A percentile compares a stretch with the other conserved stretches of the same genome.
Conservation (phyloP, 2,113 vertebrate genomes). For the Sialia sialis region DNA sequence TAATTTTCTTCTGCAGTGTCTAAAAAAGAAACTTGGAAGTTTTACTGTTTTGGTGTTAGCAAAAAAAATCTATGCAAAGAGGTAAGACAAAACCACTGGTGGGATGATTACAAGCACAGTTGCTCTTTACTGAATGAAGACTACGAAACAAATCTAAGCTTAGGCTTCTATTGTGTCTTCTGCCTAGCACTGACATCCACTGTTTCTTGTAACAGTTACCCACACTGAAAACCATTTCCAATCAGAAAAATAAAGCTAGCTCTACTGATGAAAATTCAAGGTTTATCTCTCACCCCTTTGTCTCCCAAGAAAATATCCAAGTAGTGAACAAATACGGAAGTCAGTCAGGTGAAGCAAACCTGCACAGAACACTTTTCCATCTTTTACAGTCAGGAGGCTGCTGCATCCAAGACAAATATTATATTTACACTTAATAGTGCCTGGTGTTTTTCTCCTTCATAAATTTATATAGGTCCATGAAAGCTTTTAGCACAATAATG, state of each 20-base stretch:
- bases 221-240: rapidly evolving
- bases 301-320: not conserved
- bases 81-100: not conserved
- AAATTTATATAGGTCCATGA: not conserved
- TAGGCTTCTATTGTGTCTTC: not conserved
- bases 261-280: not conserved
- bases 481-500: not conserved
- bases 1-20: not conserved
- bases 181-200: not conserved
- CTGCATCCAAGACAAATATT: not conserved
- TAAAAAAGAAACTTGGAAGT: not conserved
- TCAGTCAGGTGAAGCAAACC: not conserved
- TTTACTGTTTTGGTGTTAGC: not conserved
- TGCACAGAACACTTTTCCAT: not conserved
- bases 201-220: not conserved
- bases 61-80: not conserved
- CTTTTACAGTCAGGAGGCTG: not conserved
- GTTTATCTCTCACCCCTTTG: not conserved
- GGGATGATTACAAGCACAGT: not conserved
- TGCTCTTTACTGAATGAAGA: not conserved
- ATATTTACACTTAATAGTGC: not conserved
- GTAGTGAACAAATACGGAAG: not conserved
- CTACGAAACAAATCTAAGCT: not conserved
- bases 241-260: not conserved
- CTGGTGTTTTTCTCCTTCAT: not conserved